Base-by-base conservation (phyloP, 2,888 invertebrate species). In the Smittia sp. region DNA sequence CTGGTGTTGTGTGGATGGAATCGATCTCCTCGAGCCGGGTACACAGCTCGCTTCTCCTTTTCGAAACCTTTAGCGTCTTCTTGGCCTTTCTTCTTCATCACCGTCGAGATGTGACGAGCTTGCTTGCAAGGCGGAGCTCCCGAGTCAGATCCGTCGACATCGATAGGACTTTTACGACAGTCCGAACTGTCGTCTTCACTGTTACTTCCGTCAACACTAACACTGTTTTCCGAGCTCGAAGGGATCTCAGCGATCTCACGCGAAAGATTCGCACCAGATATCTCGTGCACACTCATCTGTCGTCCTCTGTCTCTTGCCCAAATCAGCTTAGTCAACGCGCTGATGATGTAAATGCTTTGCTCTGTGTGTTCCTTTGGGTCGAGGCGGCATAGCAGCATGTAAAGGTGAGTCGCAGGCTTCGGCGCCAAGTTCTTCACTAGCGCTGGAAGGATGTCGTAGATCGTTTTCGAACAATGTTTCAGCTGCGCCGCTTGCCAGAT, bases 401-500 rank as follows among this genome's bases (percentile, higher is more conserved):
- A 94, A 13, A 96, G 85, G 84, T 96, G 95, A 66, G 93, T 86
- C 41, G 96, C 94, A 0, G 95, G 94, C 41, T 90, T 90, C 0
- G 93, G 90, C 9, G 96, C 92, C 75, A 97, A 83, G 79, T 95
- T 94, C 79, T 96, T 92, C 1, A 96, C 95, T 76, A 96, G 86
- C 0, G 94, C 92, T 0, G 94, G 93, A 75, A 97, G 83, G 58
- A 96, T 85, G 81, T 97, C 97, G 79, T 94, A 92, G 75, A 96
- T 95, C 76, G 96, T 95, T 78, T 95, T 91, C 0, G 95, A 92
- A 80, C 96, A 97, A 81, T 97, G 96, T 81, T 97, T 97, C 69
- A 96, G 82, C 81, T 96, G 96, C 0, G 96, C 94, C 0, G 96
- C 94, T 76, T 94, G 93, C 96, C 96, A 97, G 76, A 97, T 94